Base-by-base conservation (phyloP, 2,797 vertebrate species). In the Typhlichthys subterraneus region DNA sequence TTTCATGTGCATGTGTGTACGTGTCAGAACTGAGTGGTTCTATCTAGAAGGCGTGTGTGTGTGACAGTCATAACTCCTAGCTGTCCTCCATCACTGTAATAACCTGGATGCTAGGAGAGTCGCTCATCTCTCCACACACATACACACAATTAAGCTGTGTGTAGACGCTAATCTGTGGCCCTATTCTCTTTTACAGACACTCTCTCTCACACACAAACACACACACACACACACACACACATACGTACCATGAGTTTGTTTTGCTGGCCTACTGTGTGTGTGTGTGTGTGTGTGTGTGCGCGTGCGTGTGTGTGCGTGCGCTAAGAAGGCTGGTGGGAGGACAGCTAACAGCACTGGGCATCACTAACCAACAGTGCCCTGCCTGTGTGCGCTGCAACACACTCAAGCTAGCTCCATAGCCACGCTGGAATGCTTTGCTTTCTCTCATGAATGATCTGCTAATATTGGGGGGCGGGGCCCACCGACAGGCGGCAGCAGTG, bases 31-130 rank as follows among this genome's bases (percentile, higher is more conserved):
- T 70, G 29, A 58, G 59, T 77, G 76, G 70, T 47, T 12, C 49
- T 13, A 15, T 62, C 51, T 46, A 61, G 59, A n/a, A 11, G 8
- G 46, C 5, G 46, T 48, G 46, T 48, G 46, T 48, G 46, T 48
- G 11, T 48, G 46, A 23, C 23, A 23, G 3, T 23, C 23, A 23
- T 38, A 7, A 38, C 33, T 38, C 5, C 1, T 5, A 38, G 33
- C 33, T 38, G 33, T 73, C 67, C 53, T 80, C 72, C 49, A 83
- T 89, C 75, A 78, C 62, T 52, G 45, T 81, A 87, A 87, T 86
- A 71, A 83, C 52, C 59, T 80, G 52, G 55, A 73, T 70, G 75
- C 85, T 63, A 57, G 61, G 61, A 64, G 63, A 67, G 57, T 51
- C 6, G 5, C 53, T 82, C 70, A 83, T 85, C 66, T 63, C 61